phyloP scores from a whole-genome alignment of 2,888 invertebrate genomes.

The Diarsia mendica region DNA sequence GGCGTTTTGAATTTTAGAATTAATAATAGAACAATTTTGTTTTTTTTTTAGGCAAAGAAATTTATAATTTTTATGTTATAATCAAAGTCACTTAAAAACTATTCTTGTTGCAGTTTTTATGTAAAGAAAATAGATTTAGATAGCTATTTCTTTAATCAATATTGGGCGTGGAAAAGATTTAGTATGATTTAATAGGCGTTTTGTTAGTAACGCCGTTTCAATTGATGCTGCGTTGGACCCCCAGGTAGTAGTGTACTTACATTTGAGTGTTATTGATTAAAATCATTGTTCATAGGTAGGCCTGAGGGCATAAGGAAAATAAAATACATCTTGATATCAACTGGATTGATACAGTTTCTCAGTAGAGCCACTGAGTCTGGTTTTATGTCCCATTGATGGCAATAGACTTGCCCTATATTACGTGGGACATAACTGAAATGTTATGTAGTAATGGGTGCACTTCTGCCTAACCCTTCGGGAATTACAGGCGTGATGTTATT shows the following conservation, averaged over 20 bases:
- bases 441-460: neutral
- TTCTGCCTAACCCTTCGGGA: neutral
- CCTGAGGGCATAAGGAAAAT: neutral
- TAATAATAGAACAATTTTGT: constrained; percentile 49
- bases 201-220: constrained; percentile 11
- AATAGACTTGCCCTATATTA: neutral
- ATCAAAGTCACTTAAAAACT: constrained; percentile 18
- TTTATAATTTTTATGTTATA: constrained; percentile 15
- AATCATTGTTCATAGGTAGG: neutral
- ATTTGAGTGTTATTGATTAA: neutral
- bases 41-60: constrained; percentile 3
- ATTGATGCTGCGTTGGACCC: neutral
- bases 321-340: neutral
- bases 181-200: constrained; percentile 13
- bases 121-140: constrained; percentile 14
- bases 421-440: neutral
- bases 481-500: neutral
- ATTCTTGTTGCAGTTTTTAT: neutral
- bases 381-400: neutral
- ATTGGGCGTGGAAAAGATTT: constrained; percentile 27
- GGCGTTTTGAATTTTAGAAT: constrained; percentile 53
- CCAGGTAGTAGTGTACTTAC: neutral
- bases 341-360: neutral
- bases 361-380: neutral
- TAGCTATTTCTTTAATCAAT: constrained; percentile 31